Base-by-base conservation (phyloP, 2,113 vertebrate genomes). In the Pan paniscus region DNA sequence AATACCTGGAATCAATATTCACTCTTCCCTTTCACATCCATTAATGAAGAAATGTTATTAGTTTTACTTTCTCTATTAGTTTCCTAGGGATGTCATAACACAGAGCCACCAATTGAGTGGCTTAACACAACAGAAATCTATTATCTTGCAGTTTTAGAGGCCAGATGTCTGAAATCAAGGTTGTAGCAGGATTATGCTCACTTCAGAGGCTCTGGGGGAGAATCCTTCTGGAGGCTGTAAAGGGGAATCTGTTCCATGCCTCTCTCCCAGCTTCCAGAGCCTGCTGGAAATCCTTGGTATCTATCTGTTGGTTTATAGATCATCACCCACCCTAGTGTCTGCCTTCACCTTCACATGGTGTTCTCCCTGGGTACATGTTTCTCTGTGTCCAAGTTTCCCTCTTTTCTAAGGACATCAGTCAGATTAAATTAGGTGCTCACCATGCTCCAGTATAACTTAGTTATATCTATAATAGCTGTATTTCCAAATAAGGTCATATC, bases 301-400 rank as follows among this genome's bases (percentile, higher is more conserved):
- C 6, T 23, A 2, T 23, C 2, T 4, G 40, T 35, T 30, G 46
- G 1, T 25, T n/a, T 40, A 5, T 8, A 16, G 23, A n/a, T 2
- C 16, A 17, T 55, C 35, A 64, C 12, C 48, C 22, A 70, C 16
- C 2, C 23, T 25, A 23, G 22, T 10, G 57, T 72, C 67, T 25
- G 35, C n/a, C 68, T 40, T 35, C 27, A 17, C 0, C 22, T 68
- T 27, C 35, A 18, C 38, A 18, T 64, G 35, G 22, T 12, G 9
- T 38, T 50, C 14, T 40, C 5, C 52, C 13, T 18, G 43, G 48
- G 32, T 30, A 27, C 7, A 3, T 9, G 0, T 82, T 75, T 43
- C 72, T 25, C 3, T 46, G 38, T 43, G 64, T 10, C 30, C 48
- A 43, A 6, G 57, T n/a, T 55, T 35, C 20, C 50, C 1, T 40